phyloP scores from a whole-genome alignment of 2,113 vertebrate genomes.

The Panthera leo region DNA sequence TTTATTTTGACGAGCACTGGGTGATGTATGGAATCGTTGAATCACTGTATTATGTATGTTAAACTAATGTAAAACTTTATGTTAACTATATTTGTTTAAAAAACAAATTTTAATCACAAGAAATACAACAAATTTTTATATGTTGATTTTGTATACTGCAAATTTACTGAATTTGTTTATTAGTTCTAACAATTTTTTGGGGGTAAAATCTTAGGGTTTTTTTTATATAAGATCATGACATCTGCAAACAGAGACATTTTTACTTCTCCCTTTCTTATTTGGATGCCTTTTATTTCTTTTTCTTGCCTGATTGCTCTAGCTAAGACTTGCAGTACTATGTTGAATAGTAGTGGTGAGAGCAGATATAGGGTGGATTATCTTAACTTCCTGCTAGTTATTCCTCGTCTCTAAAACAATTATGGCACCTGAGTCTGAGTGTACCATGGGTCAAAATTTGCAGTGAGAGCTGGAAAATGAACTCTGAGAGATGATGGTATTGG shows the following conservation, averaged over 20 bases:
- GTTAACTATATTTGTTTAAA: background rate
- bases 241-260: background rate
- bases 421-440: background rate
- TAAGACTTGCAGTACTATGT: background rate
- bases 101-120: background rate
- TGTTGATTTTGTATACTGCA: background rate
- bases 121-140: background rate
- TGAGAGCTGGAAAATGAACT: background rate
- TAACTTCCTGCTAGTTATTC: background rate
- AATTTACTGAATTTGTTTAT: background rate
- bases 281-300: background rate
- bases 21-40: background rate
- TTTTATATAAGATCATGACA: background rate
- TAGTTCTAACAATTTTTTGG: background rate
- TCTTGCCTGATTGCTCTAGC: background rate
- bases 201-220: background rate
- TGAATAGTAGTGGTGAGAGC: background rate
- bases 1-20: background rate
- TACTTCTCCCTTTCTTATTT: background rate
- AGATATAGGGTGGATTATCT: background rate
- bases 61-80: background rate
- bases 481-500: background rate
- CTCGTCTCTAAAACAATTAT: background rate
- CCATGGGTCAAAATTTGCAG: background rate
- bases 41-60: background rate